These are phyloP conservation scores for Abscondita cerata DNA, from an alignment of 2,888 invertebrate genomes.

Conservation along the genomic window DNA sequence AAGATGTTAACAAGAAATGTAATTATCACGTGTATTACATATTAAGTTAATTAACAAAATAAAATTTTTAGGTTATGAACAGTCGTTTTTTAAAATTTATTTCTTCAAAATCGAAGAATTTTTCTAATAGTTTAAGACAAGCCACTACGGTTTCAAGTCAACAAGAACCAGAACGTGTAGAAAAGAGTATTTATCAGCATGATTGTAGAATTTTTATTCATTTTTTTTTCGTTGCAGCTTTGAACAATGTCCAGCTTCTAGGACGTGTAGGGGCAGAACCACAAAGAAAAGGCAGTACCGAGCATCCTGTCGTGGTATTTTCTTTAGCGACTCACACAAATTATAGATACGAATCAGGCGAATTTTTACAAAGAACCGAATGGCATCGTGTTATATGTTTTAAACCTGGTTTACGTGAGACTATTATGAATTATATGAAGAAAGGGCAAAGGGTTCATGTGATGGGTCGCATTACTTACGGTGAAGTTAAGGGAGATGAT, in stretches of 20 bases:
- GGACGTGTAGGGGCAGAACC: conserved; percentile 92
- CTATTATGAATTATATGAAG: conserved; percentile 77
- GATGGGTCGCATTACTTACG: conserved; percentile 83
- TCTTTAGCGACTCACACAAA: conserved; percentile 89
- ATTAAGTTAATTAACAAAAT: neutral
- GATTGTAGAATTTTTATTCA: conserved; percentile 11
- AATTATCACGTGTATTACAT: neutral
- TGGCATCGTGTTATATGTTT: conserved; percentile 93
- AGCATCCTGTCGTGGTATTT: conserved; percentile 88
- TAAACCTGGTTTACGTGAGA: conserved; percentile 81
- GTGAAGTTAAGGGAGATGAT: conserved; percentile 80
- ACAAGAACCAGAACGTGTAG: conserved; percentile 52
- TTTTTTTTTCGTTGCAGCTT: conserved; percentile 69
- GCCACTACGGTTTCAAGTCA: conserved; percentile 33
- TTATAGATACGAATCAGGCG: conserved; percentile 81
- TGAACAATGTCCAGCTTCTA: conserved; percentile 84
- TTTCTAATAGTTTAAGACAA: neutral
- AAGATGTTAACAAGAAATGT: too few relatives aligned
- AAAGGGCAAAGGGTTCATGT: conserved; percentile 88
- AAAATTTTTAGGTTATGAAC: conserved; percentile 5
- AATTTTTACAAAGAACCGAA: conserved; percentile 84
- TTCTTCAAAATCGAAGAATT: neutral
- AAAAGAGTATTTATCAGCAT: conserved; percentile 50
- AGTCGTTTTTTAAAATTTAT: neutral
- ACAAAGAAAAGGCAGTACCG: conserved; percentile 79